Percentiles rank a stretch among this genome's conserved stretches.
Conservation (phyloP, 2,888 invertebrate species). For the Athalia cordata region DNA sequence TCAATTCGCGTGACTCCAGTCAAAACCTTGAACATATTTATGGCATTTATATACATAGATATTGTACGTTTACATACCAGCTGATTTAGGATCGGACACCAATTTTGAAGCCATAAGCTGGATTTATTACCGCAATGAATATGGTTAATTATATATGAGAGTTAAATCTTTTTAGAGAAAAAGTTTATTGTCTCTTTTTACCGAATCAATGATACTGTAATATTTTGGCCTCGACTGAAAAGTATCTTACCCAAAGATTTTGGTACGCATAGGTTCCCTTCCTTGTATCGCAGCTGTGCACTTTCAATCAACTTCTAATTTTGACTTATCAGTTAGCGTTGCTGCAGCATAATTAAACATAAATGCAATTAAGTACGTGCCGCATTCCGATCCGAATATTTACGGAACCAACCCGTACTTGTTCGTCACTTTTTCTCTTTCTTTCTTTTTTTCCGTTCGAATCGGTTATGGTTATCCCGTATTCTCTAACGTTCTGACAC, state of each 20-base stretch:
- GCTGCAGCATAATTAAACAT: constrained; percentile 13
- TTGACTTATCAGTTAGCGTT: constrained; percentile 25
- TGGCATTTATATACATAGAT: neutral
- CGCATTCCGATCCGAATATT: constrained; percentile 33
- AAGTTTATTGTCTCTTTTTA: too few relatives aligned
- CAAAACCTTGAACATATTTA: neutral
- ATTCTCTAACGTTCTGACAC: too few relatives aligned
- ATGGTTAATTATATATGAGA: too few relatives aligned
- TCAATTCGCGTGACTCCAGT: constrained; percentile 16
- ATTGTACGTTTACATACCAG: too few relatives aligned
- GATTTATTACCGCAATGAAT: too few relatives aligned
- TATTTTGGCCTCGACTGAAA: neutral
- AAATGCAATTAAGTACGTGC: constrained; percentile 1
- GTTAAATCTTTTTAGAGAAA: too few relatives aligned
- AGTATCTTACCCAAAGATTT: constrained; percentile 4
- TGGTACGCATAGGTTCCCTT: constrained; percentile 10
- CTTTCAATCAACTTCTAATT: constrained; percentile 36
- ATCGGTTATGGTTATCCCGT: too few relatives aligned
- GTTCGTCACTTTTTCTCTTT: too few relatives aligned
- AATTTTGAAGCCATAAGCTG: too few relatives aligned
- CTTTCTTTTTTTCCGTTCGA: too few relatives aligned
- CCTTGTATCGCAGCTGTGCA: constrained; percentile 8
- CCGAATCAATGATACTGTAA: neutral
- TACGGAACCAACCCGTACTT: neutral
- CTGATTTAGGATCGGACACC: too few relatives aligned